Evolutionary conservation across 2,113 vertebrate species (phyloP), one percentile per base, ranked within the genome.

Genomic region (Tringa solitaria): DNA sequence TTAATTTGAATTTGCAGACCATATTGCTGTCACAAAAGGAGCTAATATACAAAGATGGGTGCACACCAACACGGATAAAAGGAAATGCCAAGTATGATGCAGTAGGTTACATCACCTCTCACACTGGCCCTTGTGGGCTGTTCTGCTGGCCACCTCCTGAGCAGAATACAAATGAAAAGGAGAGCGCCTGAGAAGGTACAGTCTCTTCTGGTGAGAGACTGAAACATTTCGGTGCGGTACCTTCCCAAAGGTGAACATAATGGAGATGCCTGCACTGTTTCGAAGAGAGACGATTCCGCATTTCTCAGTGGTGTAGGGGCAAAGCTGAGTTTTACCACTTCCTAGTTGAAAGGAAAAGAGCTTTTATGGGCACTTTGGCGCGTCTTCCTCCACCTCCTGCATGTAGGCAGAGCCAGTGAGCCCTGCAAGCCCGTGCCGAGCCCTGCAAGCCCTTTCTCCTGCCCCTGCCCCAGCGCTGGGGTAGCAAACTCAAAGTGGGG

Each of bases 181-280:
- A 84, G 27, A 35, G 35, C 35, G 8, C 28, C 79, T 56, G 8
- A 26, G 61, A 75, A 57, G 30, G 45, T 37, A 50, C 20, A 87
- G n/a, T 0, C 0, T n/a, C 74, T 41, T 37, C 12, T 2, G 15
- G 46, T 22, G 37, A 67, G 45, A 68, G 45, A 70, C 22, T 6
- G 65, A 90, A 92, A 59, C 28, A 16, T 63, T 59, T 59, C 35
- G 18, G 16, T 9, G 5, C 14, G 14, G 39, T 32, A 20, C 14
- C 37, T 88, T 82, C 8, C 1, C 65, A 27, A 56, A 60, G 33
- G 20, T 68, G 61, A 88, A 26, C 19, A 18, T 21, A 53, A 33
- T 9, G 20, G n/a, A 24, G 9, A 39, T 33, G 51, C 17, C 68
- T 32, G 46, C 23, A 9, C 21, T 45, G 57, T 14, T 35, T 87